Base-by-base conservation (phyloP, 1,140 invertebrate genomes). In the Drosophila fuyamai region DNA sequence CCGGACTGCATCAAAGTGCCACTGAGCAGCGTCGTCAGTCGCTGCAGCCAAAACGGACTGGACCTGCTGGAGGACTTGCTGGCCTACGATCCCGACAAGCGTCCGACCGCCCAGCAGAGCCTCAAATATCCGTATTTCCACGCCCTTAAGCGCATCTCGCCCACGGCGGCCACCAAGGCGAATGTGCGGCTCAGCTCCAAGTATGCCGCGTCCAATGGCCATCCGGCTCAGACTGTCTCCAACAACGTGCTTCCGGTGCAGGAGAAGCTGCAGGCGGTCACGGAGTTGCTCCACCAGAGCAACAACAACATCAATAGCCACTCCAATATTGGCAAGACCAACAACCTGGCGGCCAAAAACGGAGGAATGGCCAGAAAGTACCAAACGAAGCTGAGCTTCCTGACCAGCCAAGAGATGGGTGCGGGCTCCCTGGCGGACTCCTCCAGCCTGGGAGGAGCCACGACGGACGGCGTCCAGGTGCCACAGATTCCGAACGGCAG, bases 41-140 rank as follows among this genome's bases (percentile, higher is more conserved):
- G 97, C 83, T 89, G 97, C 9, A 96, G 96, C 91, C 93, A 95
- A 50, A 96, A 98, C 14, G 98, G 96, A 2, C 94, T 99, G 27
- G 94, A 96, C 76, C 92, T 99, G 43, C 95, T 99, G 89, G 95
- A 96, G 81, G 96, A 98, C 71, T 95, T 99, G 94, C 91, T 99
- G 46, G 94, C 95, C 48, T 99, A 98, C 96, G 98, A 99, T 93
- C 98, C 99, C 0, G 94, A 96, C 23, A 97, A 97, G 85, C 94
- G 99, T 79, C 99, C 98, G 0, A 98, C 97, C 0, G 97, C 98
- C 6, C 97, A 96, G 81, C 96, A 96, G 91, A 96, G 96, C 53
- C 94, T 98, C 6, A 95, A 96, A 95, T 97, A 94, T 78, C 94
- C 95, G 10, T 98, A 97, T 93, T 98, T 98, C 93, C 95, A 97